Base-by-base conservation (phyloP, 2,113 vertebrate species). In the Malurus elegans region DNA sequence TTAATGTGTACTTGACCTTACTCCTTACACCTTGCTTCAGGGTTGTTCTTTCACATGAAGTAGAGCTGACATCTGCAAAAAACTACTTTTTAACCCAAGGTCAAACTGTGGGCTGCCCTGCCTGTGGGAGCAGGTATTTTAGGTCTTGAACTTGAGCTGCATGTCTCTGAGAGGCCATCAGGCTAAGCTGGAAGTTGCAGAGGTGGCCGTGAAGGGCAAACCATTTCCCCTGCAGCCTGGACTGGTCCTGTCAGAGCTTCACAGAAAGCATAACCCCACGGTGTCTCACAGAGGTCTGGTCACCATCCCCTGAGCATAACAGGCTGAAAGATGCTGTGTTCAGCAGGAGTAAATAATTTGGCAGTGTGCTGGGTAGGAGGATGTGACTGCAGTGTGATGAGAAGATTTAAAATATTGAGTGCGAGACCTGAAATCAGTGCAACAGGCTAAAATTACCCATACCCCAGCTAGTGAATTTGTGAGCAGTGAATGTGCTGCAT, bases 251-350 rank as follows among this genome's bases (percentile, higher is more conserved):
- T 72, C 26, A 60, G 64, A 75, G 42, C 17, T 69, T 62, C 32
- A 18, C 0, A 2, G 61, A 21, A 74, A 66, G n/a, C 5, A 40
- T 45, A 56, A 62, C 51, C 32, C 50, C 20, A 12, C 0, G 0
- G 23, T 28, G 32, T 57, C 69, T 25, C 36, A 25, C 24, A 28
- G 53, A 34, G 36, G 25, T 74, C 34, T 18, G 5, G 5, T 48
- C 50, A 45, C 14, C 1, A 61, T 60, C 23, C 40, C 16, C 17
- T 26, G 16, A 50, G 38, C 26, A 12, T 26, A 69, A 61, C 7
- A 57, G 65, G 56, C 53, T 67, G 36, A 78, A 84, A 69, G 44
- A 54, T 0, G 0, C 51, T 50, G 10, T 0, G 0, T 31, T 78
- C 47, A 70, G 38, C 81, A 79, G 61, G 50, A 88, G 73, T 47